Percentiles rank a stretch among this genome's conserved stretches.
Evolutionary conservation across 1,140 invertebrate species (phyloP).

Genomic region (Apis laboriosa): DNA sequence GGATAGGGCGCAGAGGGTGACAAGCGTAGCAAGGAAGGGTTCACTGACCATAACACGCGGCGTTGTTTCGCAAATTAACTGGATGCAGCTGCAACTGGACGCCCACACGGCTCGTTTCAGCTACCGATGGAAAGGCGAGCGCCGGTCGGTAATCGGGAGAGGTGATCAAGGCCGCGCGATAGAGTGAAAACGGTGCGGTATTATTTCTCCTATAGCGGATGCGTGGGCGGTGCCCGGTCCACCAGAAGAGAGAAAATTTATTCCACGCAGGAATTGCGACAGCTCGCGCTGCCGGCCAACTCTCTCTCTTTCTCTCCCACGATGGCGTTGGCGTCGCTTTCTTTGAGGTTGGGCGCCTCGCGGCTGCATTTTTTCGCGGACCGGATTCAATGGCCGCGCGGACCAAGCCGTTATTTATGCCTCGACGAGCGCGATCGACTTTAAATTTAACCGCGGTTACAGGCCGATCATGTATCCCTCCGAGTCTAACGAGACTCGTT

Average conservation of each 20-base stretch:
- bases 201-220: constrained; percentile 29
- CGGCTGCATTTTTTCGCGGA: background rate
- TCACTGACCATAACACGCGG: background rate
- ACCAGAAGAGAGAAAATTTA: constrained; percentile 24
- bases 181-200: constrained; percentile 44
- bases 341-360: constrained; percentile 11
- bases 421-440: background rate
- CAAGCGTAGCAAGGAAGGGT: background rate
- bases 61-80: constrained; percentile 44
- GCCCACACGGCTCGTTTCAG: constrained; percentile 38
- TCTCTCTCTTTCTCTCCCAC: too few relatives aligned
- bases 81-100: constrained; percentile 53
- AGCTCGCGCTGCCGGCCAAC: background rate
- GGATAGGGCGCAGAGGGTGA: background rate
- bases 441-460: constrained; percentile 8
- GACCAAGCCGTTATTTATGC: background rate
- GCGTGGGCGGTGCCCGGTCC: constrained; percentile 16
- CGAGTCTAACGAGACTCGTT: constrained; percentile 1
- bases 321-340: constrained; percentile 31
- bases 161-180: constrained; percentile 46
- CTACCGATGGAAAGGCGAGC: constrained; percentile 5
- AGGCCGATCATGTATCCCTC: background rate
- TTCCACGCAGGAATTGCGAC: constrained; percentile 25
- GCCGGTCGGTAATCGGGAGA: background rate
- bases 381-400: background rate